Conservation (phyloP, 1,140 invertebrate genomes). For the Diprion similis region DNA sequence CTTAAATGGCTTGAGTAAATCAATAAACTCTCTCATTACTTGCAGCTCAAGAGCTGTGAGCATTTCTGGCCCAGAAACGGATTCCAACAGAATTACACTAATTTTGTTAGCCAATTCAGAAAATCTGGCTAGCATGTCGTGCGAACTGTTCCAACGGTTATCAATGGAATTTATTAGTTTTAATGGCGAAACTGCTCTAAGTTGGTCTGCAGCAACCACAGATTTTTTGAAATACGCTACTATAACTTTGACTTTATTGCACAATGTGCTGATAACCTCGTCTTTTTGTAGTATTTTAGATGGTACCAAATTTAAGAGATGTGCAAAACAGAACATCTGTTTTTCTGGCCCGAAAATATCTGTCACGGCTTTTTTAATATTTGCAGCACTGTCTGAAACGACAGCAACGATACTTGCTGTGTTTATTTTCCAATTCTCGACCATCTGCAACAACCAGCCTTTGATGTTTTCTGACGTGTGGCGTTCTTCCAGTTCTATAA, state of each 20-base stretch:
- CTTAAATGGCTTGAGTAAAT: too few relatives aligned
- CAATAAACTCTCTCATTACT: too few relatives aligned
- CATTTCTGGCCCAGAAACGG: not conserved
- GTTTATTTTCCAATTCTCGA: slow-evolving; percentile 41
- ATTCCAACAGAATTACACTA: not conserved
- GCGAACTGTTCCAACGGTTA: too few relatives aligned
- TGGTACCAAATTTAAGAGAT: slow-evolving; percentile 40
- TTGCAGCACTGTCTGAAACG: slow-evolving; percentile 42
- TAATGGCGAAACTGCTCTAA: slow-evolving; percentile 1
- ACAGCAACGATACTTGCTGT: slow-evolving; percentile 41
- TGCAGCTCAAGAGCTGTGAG: not conserved
- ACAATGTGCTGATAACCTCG: slow-evolving; percentile 5
- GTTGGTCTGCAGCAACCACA: slow-evolving; percentile 17
- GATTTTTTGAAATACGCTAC: slow-evolving; percentile 27
- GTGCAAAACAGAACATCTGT: slow-evolving; percentile 44
- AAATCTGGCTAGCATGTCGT: too few relatives aligned
- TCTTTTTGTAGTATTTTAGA: slow-evolving; percentile 10
- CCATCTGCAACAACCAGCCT: slow-evolving; percentile 36
- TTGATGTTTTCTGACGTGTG: slow-evolving; percentile 37
- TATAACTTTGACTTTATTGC: slow-evolving; percentile 23
- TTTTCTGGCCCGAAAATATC: slow-evolving; percentile 24
- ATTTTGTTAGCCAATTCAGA: not conserved
- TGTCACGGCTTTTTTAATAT: slow-evolving; percentile 36
- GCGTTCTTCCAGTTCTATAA: slow-evolving; percentile 28
- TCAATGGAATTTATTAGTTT: not conserved